Evolutionary conservation across 2,888 invertebrate genomes (phyloP).

Genomic region (Drosophila koepferae): DNA sequence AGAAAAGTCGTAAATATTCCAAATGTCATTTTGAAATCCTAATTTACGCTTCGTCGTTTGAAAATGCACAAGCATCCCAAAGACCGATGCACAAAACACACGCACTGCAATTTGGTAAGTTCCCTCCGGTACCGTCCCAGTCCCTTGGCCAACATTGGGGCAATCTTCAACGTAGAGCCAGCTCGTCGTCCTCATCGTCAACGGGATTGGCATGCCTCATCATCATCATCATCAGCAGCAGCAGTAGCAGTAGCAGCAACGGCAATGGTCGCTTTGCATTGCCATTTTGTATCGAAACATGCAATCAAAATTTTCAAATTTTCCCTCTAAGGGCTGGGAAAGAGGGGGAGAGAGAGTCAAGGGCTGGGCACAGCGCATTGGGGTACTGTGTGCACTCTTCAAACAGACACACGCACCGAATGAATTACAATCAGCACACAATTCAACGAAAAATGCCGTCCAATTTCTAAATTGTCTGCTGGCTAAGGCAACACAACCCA

Average conservation of each 20-base stretch:
- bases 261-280: conserved; percentile 58
- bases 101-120: conserved; percentile 72
- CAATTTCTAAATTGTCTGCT: conserved; percentile 77
- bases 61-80: conserved; percentile 79
- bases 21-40: conserved; percentile 85
- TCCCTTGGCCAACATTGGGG: conserved; percentile 18
- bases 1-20: conserved; percentile 84
- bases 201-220: conserved; percentile 80
- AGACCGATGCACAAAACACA: conserved; percentile 57
- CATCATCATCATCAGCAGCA: conserved; percentile 48
- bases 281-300: conserved; percentile 82
- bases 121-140: background rate
- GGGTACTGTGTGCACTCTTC: conserved; percentile 48
- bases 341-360: background rate
- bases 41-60: conserved; percentile 85
- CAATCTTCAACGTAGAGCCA: conserved; percentile 57
- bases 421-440: conserved; percentile 82
- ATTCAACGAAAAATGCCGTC: conserved; percentile 80
- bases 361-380: conserved; percentile 13
- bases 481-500: conserved; percentile 22
- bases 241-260: background rate
- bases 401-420: conserved; percentile 73
- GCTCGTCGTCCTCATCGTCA: conserved; percentile 51
- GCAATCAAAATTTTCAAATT: conserved; percentile 84
- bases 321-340: conserved; percentile 49